Evolutionary conservation across 2,888 invertebrate genomes (phyloP), one percentile per base, ranked within the genome.

Genomic region (Scrobipalpa costella): DNA sequence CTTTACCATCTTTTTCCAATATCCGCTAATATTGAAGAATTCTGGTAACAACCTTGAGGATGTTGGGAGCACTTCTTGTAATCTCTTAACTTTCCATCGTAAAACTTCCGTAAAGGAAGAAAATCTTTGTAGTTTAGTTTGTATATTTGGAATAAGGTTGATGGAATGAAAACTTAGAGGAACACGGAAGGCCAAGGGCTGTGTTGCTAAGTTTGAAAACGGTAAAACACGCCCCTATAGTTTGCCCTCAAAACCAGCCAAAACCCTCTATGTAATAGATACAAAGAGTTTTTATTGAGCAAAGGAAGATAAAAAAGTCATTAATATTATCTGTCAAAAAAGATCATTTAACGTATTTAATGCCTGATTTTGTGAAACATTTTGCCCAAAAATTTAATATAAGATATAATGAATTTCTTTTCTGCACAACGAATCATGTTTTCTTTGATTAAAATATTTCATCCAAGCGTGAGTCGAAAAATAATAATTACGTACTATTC

Each of bases 1-100:
- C 82, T 83, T 81, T 77, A 79, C 80, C 81, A 83, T 83, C 82
- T 84, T 84, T 85, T 84, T 82, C 85, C 85, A 86, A 88, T 87
- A 88, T 85, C 85, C 83, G 83, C 79, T 81, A 84, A 85, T 84
- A 85, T 85, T 78, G 75, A 73, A 70, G 19, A 68, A 71, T 70
- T 64, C 70, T 73, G 71, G 77, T 76, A 77, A 80, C 79, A 80
- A 80, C 77, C 81, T 81, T 75, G 73, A 77, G 76, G 76, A 77
- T 76, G 77, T 75, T 76, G 66, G 68, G 75, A 80, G 80, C 73
- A 80, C 76, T 79, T 80, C 74, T 72, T 70, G 70, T 71, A 73
- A 76, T 73, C 73, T 49, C 33, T 47, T 49, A 60, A 60, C 49
- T 49, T 49, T 59, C 15, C 13, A 34, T 6, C 17, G 11, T 19